Evolutionary conservation across 1,140 invertebrate species (phyloP).

Genomic region (Cecropterus lyciades): DNA sequence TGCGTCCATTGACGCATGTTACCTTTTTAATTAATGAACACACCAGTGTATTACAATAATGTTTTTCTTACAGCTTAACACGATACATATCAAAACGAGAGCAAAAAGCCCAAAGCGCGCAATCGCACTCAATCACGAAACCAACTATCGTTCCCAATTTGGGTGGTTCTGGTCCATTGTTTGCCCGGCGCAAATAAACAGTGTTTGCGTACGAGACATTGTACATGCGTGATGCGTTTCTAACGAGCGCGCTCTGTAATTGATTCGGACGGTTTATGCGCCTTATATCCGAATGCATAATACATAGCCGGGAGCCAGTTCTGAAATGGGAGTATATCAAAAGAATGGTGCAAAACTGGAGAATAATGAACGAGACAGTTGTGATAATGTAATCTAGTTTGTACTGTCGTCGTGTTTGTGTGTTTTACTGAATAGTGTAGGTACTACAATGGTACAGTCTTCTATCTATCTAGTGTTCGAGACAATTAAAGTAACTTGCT

Average conservation of each 20-base stretch:
- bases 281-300: slow-evolving; percentile 82
- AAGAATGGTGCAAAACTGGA: slow-evolving; percentile 36
- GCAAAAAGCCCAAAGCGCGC: slow-evolving; percentile 37
- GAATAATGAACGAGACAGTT: slow-evolving; percentile 33
- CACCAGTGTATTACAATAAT: no score
- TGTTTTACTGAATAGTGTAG: neutral
- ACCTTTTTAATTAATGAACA: no score
- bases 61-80: no score
- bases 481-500: no score
- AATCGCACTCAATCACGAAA: slow-evolving; percentile 41
- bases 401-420: neutral
- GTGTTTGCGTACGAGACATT: slow-evolving; percentile 73
- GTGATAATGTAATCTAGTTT: slow-evolving; percentile 41
- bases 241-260: slow-evolving; percentile 78
- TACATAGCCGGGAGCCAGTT: slow-evolving; percentile 60
- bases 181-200: slow-evolving; percentile 66
- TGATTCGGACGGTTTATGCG: slow-evolving; percentile 79
- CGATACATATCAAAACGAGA: neutral
- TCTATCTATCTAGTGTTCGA: no score
- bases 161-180: slow-evolving; percentile 66
- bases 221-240: slow-evolving; percentile 82
- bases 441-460: no score
- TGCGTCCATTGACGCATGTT: no score
- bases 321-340: slow-evolving; percentile 42
- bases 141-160: slow-evolving; percentile 60